These are phyloP conservation scores for Threskiornis aethiopicus DNA, from an alignment of 2,797 vertebrate species.

Conservation along the genomic window DNA sequence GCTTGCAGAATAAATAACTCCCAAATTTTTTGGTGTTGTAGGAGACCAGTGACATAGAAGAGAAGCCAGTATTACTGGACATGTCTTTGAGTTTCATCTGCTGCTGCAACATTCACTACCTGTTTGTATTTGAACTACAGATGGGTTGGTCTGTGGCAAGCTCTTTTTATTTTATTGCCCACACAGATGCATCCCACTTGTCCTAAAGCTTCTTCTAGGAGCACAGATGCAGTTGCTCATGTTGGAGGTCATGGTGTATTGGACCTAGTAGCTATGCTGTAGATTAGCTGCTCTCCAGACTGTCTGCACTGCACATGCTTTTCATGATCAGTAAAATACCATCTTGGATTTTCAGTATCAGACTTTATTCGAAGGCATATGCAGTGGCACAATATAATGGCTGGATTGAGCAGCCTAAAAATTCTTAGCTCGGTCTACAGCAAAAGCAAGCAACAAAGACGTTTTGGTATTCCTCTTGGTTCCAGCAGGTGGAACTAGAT, in stretches of 20 bases:
- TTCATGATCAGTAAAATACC: background rate
- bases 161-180: background rate
- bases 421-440: background rate
- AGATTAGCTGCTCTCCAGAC: background rate
- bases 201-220: background rate
- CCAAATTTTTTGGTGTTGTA: background rate
- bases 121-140: background rate
- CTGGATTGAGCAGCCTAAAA: background rate
- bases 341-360: background rate
- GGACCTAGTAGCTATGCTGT: background rate
- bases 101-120: background rate
- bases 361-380: background rate
- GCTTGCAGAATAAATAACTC: background rate
- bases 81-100: background rate
- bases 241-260: background rate
- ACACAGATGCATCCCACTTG: background rate
- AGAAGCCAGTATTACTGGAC: background rate
- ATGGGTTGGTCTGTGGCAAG: background rate
- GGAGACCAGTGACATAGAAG: background rate
- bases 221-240: background rate
- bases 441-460: background rate
- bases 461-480: background rate
- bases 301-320: fast-evolving
- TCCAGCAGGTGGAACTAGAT: constrained; percentile 24
- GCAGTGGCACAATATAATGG: background rate